Conservation (phyloP, 64 coral and sea anemone genomes). For the Dendrophyllia cribrosa region DNA sequence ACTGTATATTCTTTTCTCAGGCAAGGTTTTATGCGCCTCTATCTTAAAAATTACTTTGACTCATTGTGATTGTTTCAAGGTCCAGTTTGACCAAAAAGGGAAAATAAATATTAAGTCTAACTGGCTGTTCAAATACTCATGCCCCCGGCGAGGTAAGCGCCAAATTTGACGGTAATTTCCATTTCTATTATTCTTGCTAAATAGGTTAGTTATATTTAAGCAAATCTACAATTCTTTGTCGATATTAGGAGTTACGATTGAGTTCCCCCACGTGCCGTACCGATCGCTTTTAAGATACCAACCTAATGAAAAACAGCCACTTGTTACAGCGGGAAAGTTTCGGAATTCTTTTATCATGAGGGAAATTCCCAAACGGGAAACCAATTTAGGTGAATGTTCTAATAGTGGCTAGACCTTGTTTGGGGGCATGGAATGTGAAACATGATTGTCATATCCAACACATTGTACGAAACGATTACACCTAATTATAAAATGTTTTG, state of each 20-base stretch:
- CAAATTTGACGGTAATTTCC: conserved; percentile 38
- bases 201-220: conserved; percentile 45
- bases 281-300: conserved; percentile 24
- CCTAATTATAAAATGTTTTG: conserved; percentile 46
- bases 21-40: neutral
- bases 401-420: conserved; percentile 7
- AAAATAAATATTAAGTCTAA: neutral
- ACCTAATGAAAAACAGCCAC: neutral
- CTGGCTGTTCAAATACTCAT: neutral
- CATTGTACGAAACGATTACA: conserved; percentile 45
- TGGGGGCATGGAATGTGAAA: conserved; percentile 40
- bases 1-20: neutral
- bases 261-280: conserved; percentile 38
- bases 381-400: conserved; percentile 36
- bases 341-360: conserved; percentile 27
- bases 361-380: neutral
- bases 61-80: neutral
- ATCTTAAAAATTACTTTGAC: neutral
- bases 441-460: conserved; percentile 40
- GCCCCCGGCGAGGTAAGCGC: conserved; percentile 18
- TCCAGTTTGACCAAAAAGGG: neutral
- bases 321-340: conserved; percentile 1
- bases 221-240: conserved; percentile 33
- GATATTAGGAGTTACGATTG: conserved; percentile 41
- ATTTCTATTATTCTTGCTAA: conserved; percentile 31